A percentile compares a stretch with the other conserved stretches of the same genome.
Evolutionary conservation across 2,113 vertebrate species (phyloP).

Genomic region (Melospiza melodia): DNA sequence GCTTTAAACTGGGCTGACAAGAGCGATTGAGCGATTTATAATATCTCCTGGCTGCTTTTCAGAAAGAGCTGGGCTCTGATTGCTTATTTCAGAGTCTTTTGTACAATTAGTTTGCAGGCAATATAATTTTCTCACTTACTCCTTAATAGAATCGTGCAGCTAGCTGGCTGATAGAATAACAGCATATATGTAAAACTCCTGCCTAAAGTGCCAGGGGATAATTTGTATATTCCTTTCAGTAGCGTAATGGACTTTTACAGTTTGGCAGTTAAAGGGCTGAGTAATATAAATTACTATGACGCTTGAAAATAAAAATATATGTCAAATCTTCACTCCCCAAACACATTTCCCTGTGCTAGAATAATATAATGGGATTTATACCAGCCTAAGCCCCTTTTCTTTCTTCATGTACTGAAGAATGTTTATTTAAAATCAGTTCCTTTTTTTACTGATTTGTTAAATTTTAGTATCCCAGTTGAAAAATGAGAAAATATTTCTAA

Average conservation of each 20-base stretch:
- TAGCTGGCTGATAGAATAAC: constrained; percentile 68
- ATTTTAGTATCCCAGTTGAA: constrained; percentile 54
- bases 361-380: neutral
- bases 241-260: constrained; percentile 72
- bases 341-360: neutral
- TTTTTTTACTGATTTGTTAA: neutral
- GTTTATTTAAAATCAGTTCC: neutral
- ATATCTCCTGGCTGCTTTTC: constrained; percentile 65
- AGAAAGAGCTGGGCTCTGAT: constrained; percentile 53
- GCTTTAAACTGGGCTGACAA: constrained; percentile 53
- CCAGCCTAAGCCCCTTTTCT: neutral
- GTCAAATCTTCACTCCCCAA: constrained; percentile 37
- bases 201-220: constrained; percentile 66
- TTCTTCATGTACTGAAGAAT: neutral
- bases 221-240: constrained; percentile 75
- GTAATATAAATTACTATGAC: constrained; percentile 61
- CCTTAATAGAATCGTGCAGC: constrained; percentile 70
- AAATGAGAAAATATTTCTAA: neutral
- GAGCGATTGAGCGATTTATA: constrained; percentile 44
- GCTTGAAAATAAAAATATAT: constrained; percentile 71
- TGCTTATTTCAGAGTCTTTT: constrained; percentile 70
- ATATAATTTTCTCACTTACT: constrained; percentile 75
- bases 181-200: constrained; percentile 38
- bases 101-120: constrained; percentile 75
- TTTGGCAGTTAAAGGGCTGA: constrained; percentile 69